Base-by-base conservation (phyloP, 2,888 invertebrate species). In the Volucella zonaria region DNA sequence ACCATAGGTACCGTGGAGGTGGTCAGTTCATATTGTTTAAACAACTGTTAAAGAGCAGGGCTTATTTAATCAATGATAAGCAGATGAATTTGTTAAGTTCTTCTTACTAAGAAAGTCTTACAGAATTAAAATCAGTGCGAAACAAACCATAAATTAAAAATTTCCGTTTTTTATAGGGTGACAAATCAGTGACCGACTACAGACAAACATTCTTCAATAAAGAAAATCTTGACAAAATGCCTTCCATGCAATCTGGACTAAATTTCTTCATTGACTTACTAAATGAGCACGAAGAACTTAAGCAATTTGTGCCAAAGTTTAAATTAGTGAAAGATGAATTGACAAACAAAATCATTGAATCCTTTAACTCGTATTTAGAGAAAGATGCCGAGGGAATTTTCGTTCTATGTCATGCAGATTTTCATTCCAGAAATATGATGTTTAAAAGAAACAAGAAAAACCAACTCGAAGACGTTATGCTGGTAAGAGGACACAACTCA, bases 341-440 rank as follows among this genome's bases (percentile, higher is more conserved):
- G 0, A 1, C 79, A 0, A n/a, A 68, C 8, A 54, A 80, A 8
- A 85, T 85, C 67, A 43, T 38, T 1, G 14, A 51, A 3, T 54
- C 59, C 31, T 3, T 23, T 23, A 59, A 61, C 23, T n/a, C 61
- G 8, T 68, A 42, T 6, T 67, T 18, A 45, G 15, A 66, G n/a
- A 8, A 31, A 14, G 42, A 12, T 38, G 8, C 62, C 4, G 3
- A 59, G 38, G 76, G 76, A 1, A 52, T 81, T 11, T 89, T 88
- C 18, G 89, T 89, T 1, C 87, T 90, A 1, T 87, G 87, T 54
- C 90, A 90, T 64, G 90, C 89, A 0, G 90, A 90, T 67, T 89
- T 90, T 40, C 90, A 90, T 66, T 23, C 81, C 3, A 88, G 87
- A 38, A 90, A 90, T 47, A 64, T 90, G 56, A 89, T 90, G 90